Percentiles rank a stretch among this genome's conserved stretches.
These are phyloP conservation scores for Lasaia peninsularis DNA, from an alignment of 1,140 invertebrate genomes.

Conservation along the genomic window DNA sequence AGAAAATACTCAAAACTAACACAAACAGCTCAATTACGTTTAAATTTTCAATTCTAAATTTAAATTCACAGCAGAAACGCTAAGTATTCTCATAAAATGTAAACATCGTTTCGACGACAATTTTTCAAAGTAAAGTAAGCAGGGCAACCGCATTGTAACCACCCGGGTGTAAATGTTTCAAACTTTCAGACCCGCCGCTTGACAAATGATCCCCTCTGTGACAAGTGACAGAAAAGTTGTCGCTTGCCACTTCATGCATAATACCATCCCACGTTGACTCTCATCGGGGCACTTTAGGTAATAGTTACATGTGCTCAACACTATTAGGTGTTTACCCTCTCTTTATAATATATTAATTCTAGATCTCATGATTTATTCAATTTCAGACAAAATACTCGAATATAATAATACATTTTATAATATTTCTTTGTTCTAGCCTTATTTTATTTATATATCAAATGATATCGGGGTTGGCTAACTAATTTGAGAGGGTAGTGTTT, in stretches of 20 bases:
- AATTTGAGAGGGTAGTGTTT: no score
- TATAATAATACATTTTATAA: no score
- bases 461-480: no score
- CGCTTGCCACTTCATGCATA: constrained; percentile 18
- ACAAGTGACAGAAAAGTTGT: constrained; percentile 19
- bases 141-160: constrained; percentile 18
- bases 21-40: not conserved
- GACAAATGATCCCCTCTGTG: constrained; percentile 24
- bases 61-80: not conserved
- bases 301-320: constrained; percentile 1
- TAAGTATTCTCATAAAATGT: constrained; percentile 22
- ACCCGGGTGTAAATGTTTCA: constrained; percentile 19
- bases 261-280: constrained; percentile 13
- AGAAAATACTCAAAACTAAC: not conserved
- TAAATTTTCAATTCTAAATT: not conserved
- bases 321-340: not conserved
- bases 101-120: constrained; percentile 24
- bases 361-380: no score
- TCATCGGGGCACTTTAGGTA: constrained; percentile 4
- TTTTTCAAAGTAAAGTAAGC: constrained; percentile 28
- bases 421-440: no score
- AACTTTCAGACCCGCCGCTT: constrained; percentile 21
- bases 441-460: no score
- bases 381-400: no score
- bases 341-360: no score